phyloP scores from a whole-genome alignment of 2,113 vertebrate species.

The Geococcyx californianus region DNA sequence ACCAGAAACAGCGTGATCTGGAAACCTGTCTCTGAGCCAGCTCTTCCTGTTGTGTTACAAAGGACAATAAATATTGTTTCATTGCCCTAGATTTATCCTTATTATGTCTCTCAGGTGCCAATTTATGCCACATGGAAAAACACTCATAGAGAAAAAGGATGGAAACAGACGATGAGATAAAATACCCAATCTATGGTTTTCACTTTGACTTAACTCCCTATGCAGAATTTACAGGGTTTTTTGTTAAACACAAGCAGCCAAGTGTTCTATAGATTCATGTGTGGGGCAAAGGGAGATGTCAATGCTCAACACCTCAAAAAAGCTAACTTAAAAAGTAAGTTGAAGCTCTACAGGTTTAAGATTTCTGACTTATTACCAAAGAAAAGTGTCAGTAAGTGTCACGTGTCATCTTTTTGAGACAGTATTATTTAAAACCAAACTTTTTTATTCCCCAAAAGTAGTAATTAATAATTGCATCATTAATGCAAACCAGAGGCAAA shows the following conservation, averaged over 20 bases:
- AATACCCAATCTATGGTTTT: neutral
- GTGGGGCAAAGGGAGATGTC: neutral
- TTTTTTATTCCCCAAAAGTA: neutral
- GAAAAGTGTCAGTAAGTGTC: neutral
- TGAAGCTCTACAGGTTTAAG: neutral
- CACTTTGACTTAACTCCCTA: neutral
- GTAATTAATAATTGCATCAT: neutral
- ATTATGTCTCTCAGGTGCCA: neutral
- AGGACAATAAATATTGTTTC: neutral
- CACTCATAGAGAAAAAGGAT: neutral
- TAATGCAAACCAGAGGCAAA: neutral
- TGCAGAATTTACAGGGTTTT: neutral
- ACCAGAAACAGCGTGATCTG: neutral
- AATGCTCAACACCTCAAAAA: neutral
- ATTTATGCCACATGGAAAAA: conserved; percentile 2
- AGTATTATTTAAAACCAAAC: neutral
- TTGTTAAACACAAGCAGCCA: neutral
- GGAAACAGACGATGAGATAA: neutral
- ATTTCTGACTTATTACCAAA: neutral
- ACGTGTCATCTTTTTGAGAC: neutral
- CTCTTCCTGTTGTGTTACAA: neutral
- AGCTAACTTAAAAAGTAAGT: neutral
- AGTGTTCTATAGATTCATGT: neutral
- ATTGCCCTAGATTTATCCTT: neutral
- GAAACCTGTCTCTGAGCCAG: neutral